Evolutionary conservation across 1,140 invertebrate species (phyloP).

Genomic region (Tribolium castaneum): DNA sequence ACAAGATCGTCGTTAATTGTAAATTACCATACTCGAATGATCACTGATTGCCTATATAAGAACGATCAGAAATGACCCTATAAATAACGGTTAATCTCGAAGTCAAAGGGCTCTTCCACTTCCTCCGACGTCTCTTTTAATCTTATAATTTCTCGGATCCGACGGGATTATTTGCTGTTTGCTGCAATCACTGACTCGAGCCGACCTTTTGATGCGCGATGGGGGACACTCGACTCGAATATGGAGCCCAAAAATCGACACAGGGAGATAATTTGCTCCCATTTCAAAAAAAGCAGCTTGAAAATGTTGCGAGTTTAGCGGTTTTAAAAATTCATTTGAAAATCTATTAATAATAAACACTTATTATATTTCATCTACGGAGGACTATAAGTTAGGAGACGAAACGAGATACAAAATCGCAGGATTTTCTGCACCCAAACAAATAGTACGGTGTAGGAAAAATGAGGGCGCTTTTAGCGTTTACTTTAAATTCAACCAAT

Average conservation of each 20-base stretch:
- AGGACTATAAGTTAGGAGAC: no score
- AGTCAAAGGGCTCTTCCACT: slow-evolving; percentile 52
- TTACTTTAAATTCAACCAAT: no score
- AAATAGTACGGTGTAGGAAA: no score
- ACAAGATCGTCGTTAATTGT: slow-evolving; percentile 50
- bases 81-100: slow-evolving; percentile 56
- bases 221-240: background rate
- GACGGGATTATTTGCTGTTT: slow-evolving; percentile 35
- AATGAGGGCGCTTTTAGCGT: no score
- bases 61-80: slow-evolving; percentile 55
- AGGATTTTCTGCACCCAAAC: no score
- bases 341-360: no score
- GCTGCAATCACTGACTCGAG: slow-evolving; percentile 11
- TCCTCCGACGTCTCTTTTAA: slow-evolving; percentile 30
- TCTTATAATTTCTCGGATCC: slow-evolving; percentile 30
- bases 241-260: background rate
- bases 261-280: background rate
- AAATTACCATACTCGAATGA: slow-evolving; percentile 56
- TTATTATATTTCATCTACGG: no score
- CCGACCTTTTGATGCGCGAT: background rate
- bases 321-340: no score
- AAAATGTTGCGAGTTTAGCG: no score
- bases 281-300: background rate
- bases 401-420: no score
- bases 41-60: slow-evolving; percentile 58